A percentile compares a stretch with the other conserved stretches of the same genome.
Conservation (phyloP, 2,113 vertebrate species). For the Podarcis cretensis region DNA sequence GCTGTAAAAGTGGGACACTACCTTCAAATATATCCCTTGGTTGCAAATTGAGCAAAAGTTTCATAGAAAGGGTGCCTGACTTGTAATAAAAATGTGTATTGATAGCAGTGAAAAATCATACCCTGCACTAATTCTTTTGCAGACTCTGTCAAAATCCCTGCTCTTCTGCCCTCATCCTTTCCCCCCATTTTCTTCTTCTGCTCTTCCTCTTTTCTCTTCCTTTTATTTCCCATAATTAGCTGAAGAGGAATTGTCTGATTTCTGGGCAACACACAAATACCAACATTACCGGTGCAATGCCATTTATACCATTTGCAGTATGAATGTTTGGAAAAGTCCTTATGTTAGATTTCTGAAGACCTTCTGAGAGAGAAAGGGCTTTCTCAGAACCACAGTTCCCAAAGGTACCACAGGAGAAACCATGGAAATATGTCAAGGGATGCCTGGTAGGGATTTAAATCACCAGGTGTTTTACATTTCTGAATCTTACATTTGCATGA, state of each 20-base stretch:
- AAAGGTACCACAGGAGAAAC: too few relatives aligned
- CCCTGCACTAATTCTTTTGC: neutral
- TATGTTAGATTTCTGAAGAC: too few relatives aligned
- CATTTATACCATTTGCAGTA: neutral
- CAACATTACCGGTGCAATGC: neutral
- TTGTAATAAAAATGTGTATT: too few relatives aligned
- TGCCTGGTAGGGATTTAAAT: too few relatives aligned
- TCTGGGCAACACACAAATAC: neutral
- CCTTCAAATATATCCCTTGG: too few relatives aligned
- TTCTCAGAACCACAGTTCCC: too few relatives aligned
- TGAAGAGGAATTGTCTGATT: neutral
- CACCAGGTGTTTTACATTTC: too few relatives aligned
- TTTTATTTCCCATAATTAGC: slow-evolving; percentile 3
- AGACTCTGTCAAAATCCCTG: neutral
- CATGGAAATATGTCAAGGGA: too few relatives aligned
- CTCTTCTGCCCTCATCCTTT: neutral
- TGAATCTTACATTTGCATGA: too few relatives aligned
- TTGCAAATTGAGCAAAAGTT: neutral
- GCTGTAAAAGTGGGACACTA: neutral
- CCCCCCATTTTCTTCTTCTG: neutral
- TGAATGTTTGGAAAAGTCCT: too few relatives aligned
- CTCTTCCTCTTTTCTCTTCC: neutral
- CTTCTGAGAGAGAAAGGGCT: too few relatives aligned
- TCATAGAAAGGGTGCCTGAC: neutral
- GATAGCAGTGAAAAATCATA: too few relatives aligned